Percentiles rank a stretch among this genome's conserved stretches.
Evolutionary conservation across 2,888 invertebrate genomes (phyloP).

Genomic region (Sipha maydis): DNA sequence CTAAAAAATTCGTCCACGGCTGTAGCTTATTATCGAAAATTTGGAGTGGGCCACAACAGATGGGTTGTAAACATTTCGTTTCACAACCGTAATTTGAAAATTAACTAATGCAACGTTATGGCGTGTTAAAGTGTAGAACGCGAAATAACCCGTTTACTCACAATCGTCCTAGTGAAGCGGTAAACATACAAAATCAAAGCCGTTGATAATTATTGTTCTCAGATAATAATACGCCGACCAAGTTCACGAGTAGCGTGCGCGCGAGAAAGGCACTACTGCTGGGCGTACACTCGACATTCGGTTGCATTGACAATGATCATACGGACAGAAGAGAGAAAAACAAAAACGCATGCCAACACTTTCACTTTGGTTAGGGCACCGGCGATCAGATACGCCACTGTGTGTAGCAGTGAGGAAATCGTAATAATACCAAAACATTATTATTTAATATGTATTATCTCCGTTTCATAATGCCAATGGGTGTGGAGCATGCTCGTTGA

Average conservation of each 20-base stretch:
- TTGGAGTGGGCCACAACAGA: too few relatives aligned
- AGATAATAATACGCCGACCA: neutral
- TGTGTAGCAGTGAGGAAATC: conserved; percentile 46
- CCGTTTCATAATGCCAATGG: conserved; percentile 47
- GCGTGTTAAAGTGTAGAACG: too few relatives aligned
- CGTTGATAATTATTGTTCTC: too few relatives aligned
- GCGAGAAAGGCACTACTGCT: neutral
- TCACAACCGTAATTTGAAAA: too few relatives aligned
- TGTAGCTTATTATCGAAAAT: too few relatives aligned
- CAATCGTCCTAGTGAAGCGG: too few relatives aligned
- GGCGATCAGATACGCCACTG: conserved; percentile 59
- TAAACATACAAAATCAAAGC: too few relatives aligned
- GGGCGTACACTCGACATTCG: neutral
- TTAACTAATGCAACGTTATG: too few relatives aligned
- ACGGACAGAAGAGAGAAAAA: conserved; percentile 1
- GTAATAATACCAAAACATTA: conserved; percentile 53
- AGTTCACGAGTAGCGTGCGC: neutral
- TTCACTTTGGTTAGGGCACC: conserved; percentile 50
- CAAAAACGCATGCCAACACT: conserved; percentile 38
- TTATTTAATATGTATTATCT: conserved; percentile 45
- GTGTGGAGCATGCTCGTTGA: conserved; percentile 38
- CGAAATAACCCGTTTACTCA: too few relatives aligned
- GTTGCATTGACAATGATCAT: conserved; percentile 13
- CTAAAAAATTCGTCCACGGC: too few relatives aligned
- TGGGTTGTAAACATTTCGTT: too few relatives aligned